Base-by-base conservation (phyloP, 2,888 invertebrate species). In the Ischnura elegans region DNA sequence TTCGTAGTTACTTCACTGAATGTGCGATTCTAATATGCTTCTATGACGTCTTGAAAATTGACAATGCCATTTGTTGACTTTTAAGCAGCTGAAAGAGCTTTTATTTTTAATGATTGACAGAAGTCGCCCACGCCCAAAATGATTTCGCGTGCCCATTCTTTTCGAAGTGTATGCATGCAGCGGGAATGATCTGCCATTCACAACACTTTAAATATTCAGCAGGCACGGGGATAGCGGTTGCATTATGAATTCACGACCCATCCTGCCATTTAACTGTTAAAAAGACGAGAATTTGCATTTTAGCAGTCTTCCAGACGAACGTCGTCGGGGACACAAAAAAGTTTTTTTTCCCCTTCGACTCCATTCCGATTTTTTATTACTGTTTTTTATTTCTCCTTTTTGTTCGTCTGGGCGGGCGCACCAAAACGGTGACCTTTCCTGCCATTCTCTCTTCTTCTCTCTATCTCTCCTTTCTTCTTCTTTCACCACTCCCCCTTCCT, bases 331-430 rank as follows among this genome's bases (percentile, higher is more conserved):
- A 90, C 55, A 90, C 61, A 90, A 90, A 90, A 90, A 66, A 61
- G 66, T 42, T 55, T 76, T 61, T 61, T 51, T 61, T 55, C 42
- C 55, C 55, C 51, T 51, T 51, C 4, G 47, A 13, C 19, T 51
- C 13, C 19, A 51, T 51, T 51, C 13, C 19, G 19, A 19, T 51
- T 51, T 51, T 51, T 6, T 51, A 36, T 29, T 13, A 1, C 16
- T 16, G 36, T 76, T 36, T 76, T 13, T 90, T 47, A 47, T 47
- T 86, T 45, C 47, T 86, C 10, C 87, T 90, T 61, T 61, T 76
- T 76, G 36, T 36, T 42, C 90, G 90, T 90, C 90, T 87, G 87
- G 90, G 90, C 90, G 90, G 61, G 19, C 42, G 61, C 90, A 42
- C 87, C 87, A 25, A 87, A 55, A 51, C 19, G 42, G 36, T 36